Percentiles rank a stretch among this genome's conserved stretches.
phyloP scores from a whole-genome alignment of 1,140 invertebrate species.

The Danaus plexippus region DNA sequence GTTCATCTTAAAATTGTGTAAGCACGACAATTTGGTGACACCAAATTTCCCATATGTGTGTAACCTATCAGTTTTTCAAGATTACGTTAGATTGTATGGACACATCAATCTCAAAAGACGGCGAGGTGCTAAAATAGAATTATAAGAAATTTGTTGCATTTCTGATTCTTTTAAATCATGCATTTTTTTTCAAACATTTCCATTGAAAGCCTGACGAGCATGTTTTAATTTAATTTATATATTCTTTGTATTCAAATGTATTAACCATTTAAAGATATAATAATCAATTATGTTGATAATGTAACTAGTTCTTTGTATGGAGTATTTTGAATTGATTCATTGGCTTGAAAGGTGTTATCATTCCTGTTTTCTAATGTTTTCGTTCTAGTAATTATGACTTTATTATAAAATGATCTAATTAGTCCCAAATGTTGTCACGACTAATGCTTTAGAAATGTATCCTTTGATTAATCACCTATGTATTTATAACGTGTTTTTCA shows the following conservation, averaged over 20 bases:
- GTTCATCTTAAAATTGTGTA: slow-evolving; percentile 26
- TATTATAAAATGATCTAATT: slow-evolving; percentile 5
- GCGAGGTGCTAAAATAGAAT: slow-evolving; percentile 52
- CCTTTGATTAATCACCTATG: slow-evolving; percentile 20
- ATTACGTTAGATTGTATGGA: slow-evolving; percentile 42
- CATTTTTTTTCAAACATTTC: slow-evolving; percentile 43
- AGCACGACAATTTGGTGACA: slow-evolving; percentile 33
- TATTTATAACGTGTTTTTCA: slow-evolving; percentile 19
- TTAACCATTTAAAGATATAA: not conserved
- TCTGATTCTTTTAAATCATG: slow-evolving; percentile 33
- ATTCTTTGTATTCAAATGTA: slow-evolving; percentile 1
- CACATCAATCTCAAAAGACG: slow-evolving; percentile 41
- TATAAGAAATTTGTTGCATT: slow-evolving; percentile 39
- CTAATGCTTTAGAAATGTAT: slow-evolving; percentile 15
- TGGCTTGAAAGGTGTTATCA: slow-evolving; percentile 2
- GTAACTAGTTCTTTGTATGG: slow-evolving; percentile 2
- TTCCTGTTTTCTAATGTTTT: slow-evolving; percentile 9
- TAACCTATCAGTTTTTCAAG: slow-evolving; percentile 33
- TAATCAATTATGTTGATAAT: slow-evolving; percentile 7
- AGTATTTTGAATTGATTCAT: slow-evolving; percentile 1
- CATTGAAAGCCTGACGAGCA: slow-evolving; percentile 11
- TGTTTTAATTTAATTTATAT: not conserved
- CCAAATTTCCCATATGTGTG: too few species aligned
- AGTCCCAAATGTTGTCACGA: slow-evolving; percentile 2
- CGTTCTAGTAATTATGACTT: not conserved